Evolutionary conservation across 2,113 vertebrate genomes (phyloP), one percentile per base, ranked within the genome.

Genomic region (Anarhynchus alexandrinus): DNA sequence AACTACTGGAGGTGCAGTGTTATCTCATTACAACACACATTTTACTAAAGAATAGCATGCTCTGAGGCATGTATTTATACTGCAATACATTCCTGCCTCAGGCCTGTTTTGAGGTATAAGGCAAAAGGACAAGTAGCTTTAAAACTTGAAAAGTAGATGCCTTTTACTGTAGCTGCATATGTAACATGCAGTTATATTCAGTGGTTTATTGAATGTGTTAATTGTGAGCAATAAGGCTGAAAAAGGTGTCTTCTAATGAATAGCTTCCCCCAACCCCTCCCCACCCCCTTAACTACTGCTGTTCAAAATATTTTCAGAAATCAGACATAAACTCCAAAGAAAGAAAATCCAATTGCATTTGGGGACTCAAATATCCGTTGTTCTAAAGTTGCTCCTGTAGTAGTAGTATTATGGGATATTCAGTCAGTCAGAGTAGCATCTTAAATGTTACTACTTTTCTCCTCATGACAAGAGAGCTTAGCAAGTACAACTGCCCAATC

Each of bases 21-120:
- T 94, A 90, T 84, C 82, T 93, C 47, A 82, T 94, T 94, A 78
- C 76, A 86, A 74, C 72, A 92, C 52, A 69, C 88, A 62, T 92
- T 92, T 94, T 92, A 43, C 90, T 91, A 71, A 93, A 90, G 88
- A 88, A 71, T 64, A 90, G 5, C 1, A 1, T 55, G 27, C 52
- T 95, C 57, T 42, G 42, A 84, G 95, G 83, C 36, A 49, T 82
- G 25, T 86, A 72, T 86, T 92, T 91, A 26, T 88, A 47, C 51
- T 83, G 88, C 55, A 36, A 64, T 59, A 82, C 12, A 5, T 79
- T 86, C 64, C 70, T 76, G 52, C 80, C 52, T 81, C 65, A 82
- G 72, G 67, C 59, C 23, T 84, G 10, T 88, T 96, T 69, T 67
- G 52, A 88, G 57, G 43, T 84, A 61, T 42, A 61, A 80, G 57